Conservation (phyloP, 1,140 invertebrate genomes). For the Trichonephila clavata region DNA sequence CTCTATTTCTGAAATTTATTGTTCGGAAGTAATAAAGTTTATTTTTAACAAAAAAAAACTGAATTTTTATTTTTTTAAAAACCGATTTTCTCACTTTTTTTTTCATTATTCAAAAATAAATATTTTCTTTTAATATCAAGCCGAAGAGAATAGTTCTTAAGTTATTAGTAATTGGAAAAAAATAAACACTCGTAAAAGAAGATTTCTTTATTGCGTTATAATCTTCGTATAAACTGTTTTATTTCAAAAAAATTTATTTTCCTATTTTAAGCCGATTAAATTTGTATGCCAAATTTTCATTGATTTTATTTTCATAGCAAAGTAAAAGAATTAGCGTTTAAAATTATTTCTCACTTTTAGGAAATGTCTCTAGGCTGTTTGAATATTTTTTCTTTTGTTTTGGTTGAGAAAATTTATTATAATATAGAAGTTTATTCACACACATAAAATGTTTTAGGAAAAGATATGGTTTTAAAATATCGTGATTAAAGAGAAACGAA, state of each 20-base stretch:
- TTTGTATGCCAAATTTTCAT: background rate
- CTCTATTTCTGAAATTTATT: no score
- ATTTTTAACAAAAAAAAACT: no score
- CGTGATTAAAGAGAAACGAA: no score
- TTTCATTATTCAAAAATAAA: no score
- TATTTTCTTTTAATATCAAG: background rate
- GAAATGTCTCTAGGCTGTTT: background rate
- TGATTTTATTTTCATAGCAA: background rate
- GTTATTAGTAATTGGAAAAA: background rate
- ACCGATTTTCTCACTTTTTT: no score
- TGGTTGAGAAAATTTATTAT: background rate
- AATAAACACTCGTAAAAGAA: background rate
- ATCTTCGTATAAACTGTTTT: conserved; percentile 4
- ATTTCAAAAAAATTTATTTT: background rate
- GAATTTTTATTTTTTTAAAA: no score
- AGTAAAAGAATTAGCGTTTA: background rate
- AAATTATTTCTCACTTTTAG: background rate
- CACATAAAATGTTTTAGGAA: no score
- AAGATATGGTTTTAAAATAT: no score
- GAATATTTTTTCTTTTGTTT: background rate
- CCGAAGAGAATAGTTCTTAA: background rate
- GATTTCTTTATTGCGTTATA: background rate
- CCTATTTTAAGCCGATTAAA: conserved; percentile 27
- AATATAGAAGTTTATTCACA: background rate
- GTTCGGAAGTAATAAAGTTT: no score